Evolutionary conservation across 1,140 invertebrate species (phyloP).

Genomic region (Diabrotica virgifera): DNA sequence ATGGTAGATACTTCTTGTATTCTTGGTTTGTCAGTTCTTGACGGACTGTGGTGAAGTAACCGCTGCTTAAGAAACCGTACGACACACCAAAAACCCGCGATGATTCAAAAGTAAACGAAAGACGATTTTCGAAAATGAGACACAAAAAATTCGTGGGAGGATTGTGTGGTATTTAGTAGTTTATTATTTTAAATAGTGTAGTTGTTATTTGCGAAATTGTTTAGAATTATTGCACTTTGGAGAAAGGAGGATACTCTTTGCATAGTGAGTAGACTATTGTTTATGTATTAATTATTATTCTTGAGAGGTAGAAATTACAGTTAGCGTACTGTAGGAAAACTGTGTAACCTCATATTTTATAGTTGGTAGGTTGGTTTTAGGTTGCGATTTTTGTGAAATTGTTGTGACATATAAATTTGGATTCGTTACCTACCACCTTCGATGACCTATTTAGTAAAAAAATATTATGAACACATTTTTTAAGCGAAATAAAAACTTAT

Average conservation of each 20-base stretch:
- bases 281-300: constrained; percentile 15
- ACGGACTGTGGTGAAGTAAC: constrained; percentile 21
- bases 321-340: not conserved
- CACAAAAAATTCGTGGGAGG: constrained; percentile 21
- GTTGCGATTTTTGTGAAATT: no score
- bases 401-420: no score
- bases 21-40: constrained; percentile 30
- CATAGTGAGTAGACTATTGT: constrained; percentile 7
- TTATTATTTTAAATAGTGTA: not conserved
- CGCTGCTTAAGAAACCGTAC: no score
- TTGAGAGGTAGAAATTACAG: constrained; percentile 9
- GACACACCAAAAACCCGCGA: not conserved
- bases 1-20: constrained; percentile 23
- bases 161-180: constrained; percentile 7
- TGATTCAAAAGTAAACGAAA: constrained; percentile 1
- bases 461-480: no score
- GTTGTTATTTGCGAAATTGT: not conserved
- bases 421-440: no score
- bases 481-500: no score
- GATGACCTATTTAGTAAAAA: no score
- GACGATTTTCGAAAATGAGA: constrained; percentile 23
- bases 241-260: constrained; percentile 10
- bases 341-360: no score
- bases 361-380: no score
- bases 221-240: not conserved